These are phyloP conservation scores for Volucella bombylans DNA, from an alignment of 2,888 invertebrate species.

Conservation along the genomic window DNA sequence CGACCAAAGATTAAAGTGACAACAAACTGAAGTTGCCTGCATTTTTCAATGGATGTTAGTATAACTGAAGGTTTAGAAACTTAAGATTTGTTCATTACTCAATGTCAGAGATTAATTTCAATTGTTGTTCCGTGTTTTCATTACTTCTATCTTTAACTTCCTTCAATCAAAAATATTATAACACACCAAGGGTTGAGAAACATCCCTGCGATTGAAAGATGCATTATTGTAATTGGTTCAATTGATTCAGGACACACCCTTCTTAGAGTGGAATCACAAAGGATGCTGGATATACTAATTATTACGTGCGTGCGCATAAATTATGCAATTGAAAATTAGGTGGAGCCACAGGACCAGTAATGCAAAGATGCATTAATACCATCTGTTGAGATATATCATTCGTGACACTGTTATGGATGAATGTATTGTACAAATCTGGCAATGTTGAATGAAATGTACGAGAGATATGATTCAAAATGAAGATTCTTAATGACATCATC, in stretches of 20 bases:
- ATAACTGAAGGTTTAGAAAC: no score
- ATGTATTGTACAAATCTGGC: neutral
- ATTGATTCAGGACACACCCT: slow-evolving; percentile 21
- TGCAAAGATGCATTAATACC: slow-evolving; percentile 5
- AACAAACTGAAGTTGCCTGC: no score
- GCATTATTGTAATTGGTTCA: neutral
- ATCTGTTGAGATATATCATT: slow-evolving; percentile 3
- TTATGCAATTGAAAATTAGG: slow-evolving; percentile 18
- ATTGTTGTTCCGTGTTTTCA: no score
- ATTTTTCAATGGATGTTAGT: no score
- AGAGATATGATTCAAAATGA: no score
- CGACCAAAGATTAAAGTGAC: no score
- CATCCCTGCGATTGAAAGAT: neutral
- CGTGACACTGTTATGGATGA: neutral
- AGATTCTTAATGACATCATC: no score
- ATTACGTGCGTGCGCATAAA: slow-evolving; percentile 34
- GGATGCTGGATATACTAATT: slow-evolving; percentile 9
- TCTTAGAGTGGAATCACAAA: neutral
- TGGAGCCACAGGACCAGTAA: slow-evolving; percentile 33
- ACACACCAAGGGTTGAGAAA: neutral
- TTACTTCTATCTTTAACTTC: no score
- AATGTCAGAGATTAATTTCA: no score
- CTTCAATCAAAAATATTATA: no score
- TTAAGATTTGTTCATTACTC: no score
- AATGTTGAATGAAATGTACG: neutral